Base-by-base conservation (phyloP, 1,140 invertebrate genomes). In the Drosophila simulans region DNA sequence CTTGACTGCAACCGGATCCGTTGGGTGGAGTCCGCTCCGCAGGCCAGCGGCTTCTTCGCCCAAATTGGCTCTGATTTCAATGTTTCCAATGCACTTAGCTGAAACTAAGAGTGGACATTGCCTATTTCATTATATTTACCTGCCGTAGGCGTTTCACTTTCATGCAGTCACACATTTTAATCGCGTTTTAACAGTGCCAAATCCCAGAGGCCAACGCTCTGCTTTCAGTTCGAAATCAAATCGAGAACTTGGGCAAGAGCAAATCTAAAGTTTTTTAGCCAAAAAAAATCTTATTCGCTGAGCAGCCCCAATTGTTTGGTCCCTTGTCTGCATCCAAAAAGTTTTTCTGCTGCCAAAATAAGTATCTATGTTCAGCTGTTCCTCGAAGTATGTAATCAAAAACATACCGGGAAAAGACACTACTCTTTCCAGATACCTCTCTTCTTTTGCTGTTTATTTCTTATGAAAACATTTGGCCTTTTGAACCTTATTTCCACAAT, bases 1-100 rank as follows among this genome's bases (percentile, higher is more conserved):
- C 84, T 84, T 88, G 85, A 89, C 84, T 80, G 71, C 84, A 89
- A 79, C 75, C 79, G 79, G 83, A 89, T 86, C 70, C 70, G 70
- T 5, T 66, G 71, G 71, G 68, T 75, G 71, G 71, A 75, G 69
- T 46, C 49, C 43, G 37, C 25, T 34, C 53, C 25, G 13, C 40
- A 64, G 39, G 59, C 72, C 53, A 52, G 46, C 60, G 46, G 71
- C 71, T 25, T 46, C 55, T 49, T 48, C 46, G 62, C 62, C 72
- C 35, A 66, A 76, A 76, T 75, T 66, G 72, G 45, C 60, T 39
- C 42, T 56, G 51, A 74, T 74, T 54, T 74, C 65, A 70, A 70
- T 70, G 48, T 27, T 70, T 57, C 15, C 34, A 48, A 49, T 45
- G 20, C 51, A 57, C 54, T 48, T 70, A 57, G 31, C 51, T 27